Evolutionary conservation across 2,113 vertebrate species (phyloP).

Genomic region (Tragulus kanchil): DNA sequence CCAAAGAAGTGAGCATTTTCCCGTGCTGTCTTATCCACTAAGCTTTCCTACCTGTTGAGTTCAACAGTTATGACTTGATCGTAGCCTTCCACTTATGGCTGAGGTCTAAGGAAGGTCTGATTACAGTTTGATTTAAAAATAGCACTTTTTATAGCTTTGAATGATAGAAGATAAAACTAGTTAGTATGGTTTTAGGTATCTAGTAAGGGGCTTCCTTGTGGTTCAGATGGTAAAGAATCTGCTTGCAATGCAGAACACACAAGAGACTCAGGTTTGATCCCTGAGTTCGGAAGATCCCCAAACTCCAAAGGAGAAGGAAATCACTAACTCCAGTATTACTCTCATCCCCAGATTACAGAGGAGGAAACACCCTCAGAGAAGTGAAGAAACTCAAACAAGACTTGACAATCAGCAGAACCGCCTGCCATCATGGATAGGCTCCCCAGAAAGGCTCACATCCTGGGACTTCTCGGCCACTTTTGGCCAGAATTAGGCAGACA

Average conservation of each 20-base stretch:
- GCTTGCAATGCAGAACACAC: not conserved
- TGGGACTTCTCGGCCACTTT: not conserved
- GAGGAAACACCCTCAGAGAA: not conserved
- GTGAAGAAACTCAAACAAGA: not conserved
- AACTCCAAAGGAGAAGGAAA: not conserved
- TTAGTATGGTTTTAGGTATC: not conserved
- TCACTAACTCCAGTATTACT: not conserved
- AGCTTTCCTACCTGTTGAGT: not conserved
- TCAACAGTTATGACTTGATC: not conserved
- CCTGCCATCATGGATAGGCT: not conserved
- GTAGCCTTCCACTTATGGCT: not conserved
- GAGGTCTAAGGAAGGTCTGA: not conserved
- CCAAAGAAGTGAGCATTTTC: not conserved
- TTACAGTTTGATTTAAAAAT: not conserved
- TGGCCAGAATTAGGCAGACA: not conserved
- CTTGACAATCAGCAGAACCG: not conserved
- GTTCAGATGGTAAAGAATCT: not conserved
- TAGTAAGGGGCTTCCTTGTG: not conserved
- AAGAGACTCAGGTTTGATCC: not conserved
- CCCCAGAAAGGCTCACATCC: not conserved
- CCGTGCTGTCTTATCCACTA: not conserved
- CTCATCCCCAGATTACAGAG: not conserved
- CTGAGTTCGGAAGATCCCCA: not conserved
- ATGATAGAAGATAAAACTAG: not conserved
- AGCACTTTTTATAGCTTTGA: not conserved